Evolutionary conservation across 2,113 vertebrate species (phyloP), one percentile per base, ranked within the genome.

Genomic region (Amazona vittata): DNA sequence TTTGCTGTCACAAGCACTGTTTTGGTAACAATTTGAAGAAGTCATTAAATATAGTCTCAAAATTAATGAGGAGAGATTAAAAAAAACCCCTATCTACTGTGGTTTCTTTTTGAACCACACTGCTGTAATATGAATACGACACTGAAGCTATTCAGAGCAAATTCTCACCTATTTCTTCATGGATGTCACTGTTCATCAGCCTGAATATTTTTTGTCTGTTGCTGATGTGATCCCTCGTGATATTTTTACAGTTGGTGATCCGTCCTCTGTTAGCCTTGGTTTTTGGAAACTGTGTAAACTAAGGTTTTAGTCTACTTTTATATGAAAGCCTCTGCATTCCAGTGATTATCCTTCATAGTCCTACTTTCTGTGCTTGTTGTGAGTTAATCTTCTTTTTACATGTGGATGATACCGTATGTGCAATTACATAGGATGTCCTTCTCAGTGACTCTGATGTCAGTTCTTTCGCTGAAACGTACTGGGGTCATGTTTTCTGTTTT

Each of bases 281-380:
- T 89, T 95, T 75, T 94, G 86, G 76, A 92, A 89, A 65, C 50
- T 71, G 11, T 87, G n/a, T 86, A 81, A 90, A 92, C 46, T 26
- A 67, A 86, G 77, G 89, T 83, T 92, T 96, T 94, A 95, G 89
- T 86, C 83, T 94, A 71, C 76, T 95, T 88, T 60, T 75, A 7
- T 78, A 81, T 86, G 80, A 92, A 89, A 96, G 86, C 96, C 26
- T 89, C 64, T 89, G 24, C 29, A 47, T 86, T 86, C 59, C 50
- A 71, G 91, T 3, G 95, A 96, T 97, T 95, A 96, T 96, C 94
- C 93, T 92, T 89, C 80, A 26, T 60, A 96, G 96, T 89, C 89
- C 93, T 94, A 94, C 86, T 94, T 96, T 92, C 91, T 70, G 50
- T 86, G 89, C 73, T 91, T 86, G 83, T 90, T 95, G 74, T 43